Conservation (phyloP, 2,888 invertebrate species). For the Nomada ruficornis region DNA sequence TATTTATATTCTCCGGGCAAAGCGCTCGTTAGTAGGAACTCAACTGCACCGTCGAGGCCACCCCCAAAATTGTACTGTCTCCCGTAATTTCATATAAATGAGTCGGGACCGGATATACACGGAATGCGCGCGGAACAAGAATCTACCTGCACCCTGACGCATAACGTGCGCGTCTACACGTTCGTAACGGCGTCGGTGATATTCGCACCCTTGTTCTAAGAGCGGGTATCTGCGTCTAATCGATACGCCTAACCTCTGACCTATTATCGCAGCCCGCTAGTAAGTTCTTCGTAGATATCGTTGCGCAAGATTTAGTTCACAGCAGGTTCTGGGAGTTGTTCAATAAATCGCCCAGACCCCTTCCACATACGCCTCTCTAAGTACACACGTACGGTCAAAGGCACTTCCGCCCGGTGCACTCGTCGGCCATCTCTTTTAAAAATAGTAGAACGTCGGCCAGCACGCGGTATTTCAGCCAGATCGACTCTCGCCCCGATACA, state of each 20-base stretch:
- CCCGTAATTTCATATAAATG: constrained; percentile 39
- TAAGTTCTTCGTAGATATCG: constrained; percentile 70
- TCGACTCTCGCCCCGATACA: constrained; percentile 8
- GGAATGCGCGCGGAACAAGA: constrained; percentile 24
- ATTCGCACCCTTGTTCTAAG: constrained; percentile 65
- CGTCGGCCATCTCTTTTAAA: constrained; percentile 45
- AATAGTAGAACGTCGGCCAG: constrained; percentile 39
- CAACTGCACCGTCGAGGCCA: constrained; percentile 1
- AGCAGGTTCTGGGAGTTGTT: constrained; percentile 48
- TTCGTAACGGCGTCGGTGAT: constrained; percentile 41
- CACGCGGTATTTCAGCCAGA: constrained; percentile 11
- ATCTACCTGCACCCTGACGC: constrained; percentile 48
- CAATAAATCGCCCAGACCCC: constrained; percentile 56
- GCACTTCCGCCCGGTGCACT: constrained; percentile 38
- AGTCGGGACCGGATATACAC: constrained; percentile 9
- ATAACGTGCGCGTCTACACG: constrained; percentile 31
- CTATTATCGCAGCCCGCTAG: constrained; percentile 67
- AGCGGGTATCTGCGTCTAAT: constrained; percentile 69
- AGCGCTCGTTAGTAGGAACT: constrained; percentile 25
- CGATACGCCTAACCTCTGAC: constrained; percentile 73
- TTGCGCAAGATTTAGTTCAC: constrained; percentile 66
- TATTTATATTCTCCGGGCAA: neutral
- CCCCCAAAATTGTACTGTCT: constrained; percentile 23
- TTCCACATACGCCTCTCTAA: neutral
- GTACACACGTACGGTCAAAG: constrained; percentile 56